These are phyloP conservation scores for Lytechinus variegatus DNA, from an alignment of 35 echinoderm and acorn worm genomes.

Conservation along the genomic window DNA sequence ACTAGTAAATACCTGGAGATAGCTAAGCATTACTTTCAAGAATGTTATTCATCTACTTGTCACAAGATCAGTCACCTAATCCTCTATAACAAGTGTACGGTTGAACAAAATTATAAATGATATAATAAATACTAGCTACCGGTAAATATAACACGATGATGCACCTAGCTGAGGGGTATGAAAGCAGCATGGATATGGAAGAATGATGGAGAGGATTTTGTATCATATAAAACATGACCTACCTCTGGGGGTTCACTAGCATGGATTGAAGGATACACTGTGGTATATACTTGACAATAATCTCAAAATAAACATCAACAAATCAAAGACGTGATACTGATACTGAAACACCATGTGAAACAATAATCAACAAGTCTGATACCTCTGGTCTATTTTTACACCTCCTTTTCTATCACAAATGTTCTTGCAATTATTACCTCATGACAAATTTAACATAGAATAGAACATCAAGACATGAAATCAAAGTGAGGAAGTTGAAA, in stretches of 20 bases:
- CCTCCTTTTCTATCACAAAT: not conserved
- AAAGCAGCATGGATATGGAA: slow-evolving; percentile 44
- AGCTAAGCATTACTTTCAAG: not conserved
- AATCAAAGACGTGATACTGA: not conserved
- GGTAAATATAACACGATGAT: not conserved
- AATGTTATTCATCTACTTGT: not conserved
- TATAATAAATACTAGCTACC: too few relatives aligned
- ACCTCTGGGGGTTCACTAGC: not conserved
- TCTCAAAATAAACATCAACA: not conserved
- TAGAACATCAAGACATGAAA: not conserved
- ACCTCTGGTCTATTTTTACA: not conserved
- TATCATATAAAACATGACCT: not conserved
- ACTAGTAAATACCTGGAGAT: too few relatives aligned
- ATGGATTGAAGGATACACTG: not conserved
- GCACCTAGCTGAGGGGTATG: not conserved
- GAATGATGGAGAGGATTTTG: not conserved
- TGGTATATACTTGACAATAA: not conserved
- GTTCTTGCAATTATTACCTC: not conserved
- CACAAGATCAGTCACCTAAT: not conserved
- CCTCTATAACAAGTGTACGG: not conserved
- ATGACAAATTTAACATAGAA: not conserved
- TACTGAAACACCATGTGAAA: not conserved
- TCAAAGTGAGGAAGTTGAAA: not conserved
- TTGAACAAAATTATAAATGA: too few relatives aligned
- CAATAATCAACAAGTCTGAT: not conserved